Evolutionary conservation across 2,888 invertebrate genomes (phyloP).

Genomic region (Drosophila melanocephala): DNA sequence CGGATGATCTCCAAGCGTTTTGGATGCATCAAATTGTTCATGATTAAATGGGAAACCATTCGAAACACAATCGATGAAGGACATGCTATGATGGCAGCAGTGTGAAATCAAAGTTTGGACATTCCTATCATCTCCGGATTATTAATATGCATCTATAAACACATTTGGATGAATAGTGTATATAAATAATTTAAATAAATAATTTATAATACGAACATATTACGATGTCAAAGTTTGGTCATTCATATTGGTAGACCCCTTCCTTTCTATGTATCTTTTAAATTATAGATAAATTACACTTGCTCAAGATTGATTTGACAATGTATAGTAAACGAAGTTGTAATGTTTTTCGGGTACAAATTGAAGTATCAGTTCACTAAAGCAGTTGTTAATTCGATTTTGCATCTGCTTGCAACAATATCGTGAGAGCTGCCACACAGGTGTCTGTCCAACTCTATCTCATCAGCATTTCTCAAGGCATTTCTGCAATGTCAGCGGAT

Average conservation of each 20-base stretch:
- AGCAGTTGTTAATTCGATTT: conserved; percentile 31
- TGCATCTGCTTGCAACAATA: conserved; percentile 25
- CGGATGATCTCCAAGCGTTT: not conserved
- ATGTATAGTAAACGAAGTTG: not conserved
- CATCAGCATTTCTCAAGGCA: conserved; percentile 33
- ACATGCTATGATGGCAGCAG: not conserved
- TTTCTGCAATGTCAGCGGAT: conserved; percentile 67
- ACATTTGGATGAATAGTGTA: not conserved
- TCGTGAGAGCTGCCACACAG: conserved; percentile 4
- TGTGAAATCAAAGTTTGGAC: not conserved
- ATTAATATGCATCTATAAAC: not conserved
- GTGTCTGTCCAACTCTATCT: conserved; percentile 18
- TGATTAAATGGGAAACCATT: not conserved
- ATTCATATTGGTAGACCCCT: not conserved
- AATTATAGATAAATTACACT: not conserved
- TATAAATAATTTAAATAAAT: not conserved
- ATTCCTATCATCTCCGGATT: not conserved
- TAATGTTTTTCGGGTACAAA: not conserved
- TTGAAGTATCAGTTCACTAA: not conserved
- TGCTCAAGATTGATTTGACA: not conserved
- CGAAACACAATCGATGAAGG: not conserved
- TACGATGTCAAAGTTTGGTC: not conserved
- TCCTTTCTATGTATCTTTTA: not conserved
- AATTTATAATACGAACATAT: not conserved
- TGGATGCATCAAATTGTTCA: not conserved